Evolutionary conservation across 2,797 vertebrate genomes (phyloP).

Genomic region (Malacoraja senta): DNA sequence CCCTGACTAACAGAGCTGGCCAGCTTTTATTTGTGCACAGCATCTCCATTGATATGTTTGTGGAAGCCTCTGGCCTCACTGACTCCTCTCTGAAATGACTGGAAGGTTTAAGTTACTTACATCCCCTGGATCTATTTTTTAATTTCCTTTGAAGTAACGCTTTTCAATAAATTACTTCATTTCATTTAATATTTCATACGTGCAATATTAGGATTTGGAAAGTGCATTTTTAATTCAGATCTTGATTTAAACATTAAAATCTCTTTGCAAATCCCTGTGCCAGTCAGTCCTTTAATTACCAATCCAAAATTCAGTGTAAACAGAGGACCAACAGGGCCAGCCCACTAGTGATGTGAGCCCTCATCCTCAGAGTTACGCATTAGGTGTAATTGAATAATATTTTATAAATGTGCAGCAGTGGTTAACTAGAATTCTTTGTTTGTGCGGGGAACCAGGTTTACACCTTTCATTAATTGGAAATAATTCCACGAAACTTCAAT

Average conservation of each 20-base stretch:
- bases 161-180: slow-evolving; percentile 29
- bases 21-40: background rate
- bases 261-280: background rate
- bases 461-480: slow-evolving; percentile 13
- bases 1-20: background rate
- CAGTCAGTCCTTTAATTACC: background rate
- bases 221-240: background rate
- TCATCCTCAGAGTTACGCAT: background rate
- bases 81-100: background rate
- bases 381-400: background rate
- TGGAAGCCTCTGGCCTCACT: background rate
- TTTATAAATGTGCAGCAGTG: background rate
- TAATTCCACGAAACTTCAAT: background rate
- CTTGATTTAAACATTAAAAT: slow-evolving; percentile 7
- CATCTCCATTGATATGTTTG: background rate
- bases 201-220: background rate
- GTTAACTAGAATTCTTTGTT: background rate
- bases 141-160: slow-evolving; percentile 7
- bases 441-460: background rate
- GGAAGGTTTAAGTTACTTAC: background rate
- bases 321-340: background rate
- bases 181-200: slow-evolving; percentile 15
- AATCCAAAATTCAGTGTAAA: background rate
- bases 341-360: background rate
- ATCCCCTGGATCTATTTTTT: background rate